Evolutionary conservation across 2,888 invertebrate species (phyloP).

Genomic region (Drosophila fungiperda): DNA sequence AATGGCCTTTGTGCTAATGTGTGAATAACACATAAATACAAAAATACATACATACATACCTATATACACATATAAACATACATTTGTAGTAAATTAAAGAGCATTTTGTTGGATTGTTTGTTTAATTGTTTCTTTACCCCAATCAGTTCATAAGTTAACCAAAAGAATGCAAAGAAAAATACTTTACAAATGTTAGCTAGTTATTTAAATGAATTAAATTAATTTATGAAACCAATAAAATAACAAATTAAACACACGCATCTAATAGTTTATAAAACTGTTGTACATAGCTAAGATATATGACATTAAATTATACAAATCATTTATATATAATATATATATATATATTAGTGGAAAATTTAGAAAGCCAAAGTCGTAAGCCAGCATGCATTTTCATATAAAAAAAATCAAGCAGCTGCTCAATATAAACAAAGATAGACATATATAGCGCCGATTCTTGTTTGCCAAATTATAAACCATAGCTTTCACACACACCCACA

Average conservation of each 20-base stretch:
- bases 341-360: conserved; percentile 46
- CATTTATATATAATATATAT: conserved; percentile 32
- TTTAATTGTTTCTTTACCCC: conserved; percentile 28
- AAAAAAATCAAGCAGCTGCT: conserved; percentile 34
- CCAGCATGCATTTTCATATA: conserved; percentile 77
- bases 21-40: conserved; percentile 18
- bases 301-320: conserved; percentile 43
- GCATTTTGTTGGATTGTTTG: conserved; percentile 69
- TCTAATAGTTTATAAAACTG: conserved; percentile 76
- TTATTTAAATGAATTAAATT: conserved; percentile 74
- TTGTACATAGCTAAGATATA: conserved; percentile 70
- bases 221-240: conserved; percentile 48
- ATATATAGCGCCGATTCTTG: conserved; percentile 47
- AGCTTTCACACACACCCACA: conserved; percentile 27
- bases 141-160: conserved; percentile 50
- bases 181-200: conserved; percentile 74
- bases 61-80: conserved; percentile 27
- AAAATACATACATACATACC: conserved; percentile 19
- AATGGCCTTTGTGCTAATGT: conserved; percentile 59
- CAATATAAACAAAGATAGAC: conserved; percentile 24
- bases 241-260: conserved; percentile 37
- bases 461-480: conserved; percentile 46
- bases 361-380: conserved; percentile 72
- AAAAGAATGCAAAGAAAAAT: conserved; percentile 17
- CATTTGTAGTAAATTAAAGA: conserved; percentile 46